phyloP scores from a whole-genome alignment of 1,140 invertebrate species.

The Neuroterus valhalla region DNA sequence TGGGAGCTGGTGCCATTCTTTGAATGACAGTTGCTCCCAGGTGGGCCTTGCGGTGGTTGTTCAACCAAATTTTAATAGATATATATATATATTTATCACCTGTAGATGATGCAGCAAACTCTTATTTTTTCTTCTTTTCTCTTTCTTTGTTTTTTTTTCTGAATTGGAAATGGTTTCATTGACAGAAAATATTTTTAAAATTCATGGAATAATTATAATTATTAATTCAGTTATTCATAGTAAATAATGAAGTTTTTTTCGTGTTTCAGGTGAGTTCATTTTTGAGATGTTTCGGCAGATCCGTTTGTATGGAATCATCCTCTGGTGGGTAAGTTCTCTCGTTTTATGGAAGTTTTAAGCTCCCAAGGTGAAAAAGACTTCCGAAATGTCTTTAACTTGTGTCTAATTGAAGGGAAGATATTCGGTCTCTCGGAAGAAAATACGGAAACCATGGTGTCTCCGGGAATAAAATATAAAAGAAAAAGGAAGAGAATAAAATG shows the following conservation, averaged over 20 bases:
- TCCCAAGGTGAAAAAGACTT: not conserved
- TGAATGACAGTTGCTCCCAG: too few species aligned
- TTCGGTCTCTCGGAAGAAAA: too few species aligned
- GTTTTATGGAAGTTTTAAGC: not conserved
- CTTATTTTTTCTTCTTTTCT: too few species aligned
- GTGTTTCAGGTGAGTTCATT: conserved; percentile 65
- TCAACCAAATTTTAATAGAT: too few species aligned
- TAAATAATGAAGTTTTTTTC: not conserved
- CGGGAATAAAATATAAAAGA: not conserved
- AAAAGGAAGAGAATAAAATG: not conserved
- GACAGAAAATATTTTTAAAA: not conserved
- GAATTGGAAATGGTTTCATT: too few species aligned
- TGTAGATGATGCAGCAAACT: too few species aligned
- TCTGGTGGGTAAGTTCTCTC: not conserved
- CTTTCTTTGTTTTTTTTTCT: too few species aligned
- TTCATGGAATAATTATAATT: not conserved
- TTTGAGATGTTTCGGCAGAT: not conserved
- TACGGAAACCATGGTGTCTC: too few species aligned
- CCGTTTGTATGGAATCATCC: not conserved
- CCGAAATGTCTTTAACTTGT: too few species aligned
- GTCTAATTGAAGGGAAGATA: not conserved
- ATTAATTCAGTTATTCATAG: not conserved
- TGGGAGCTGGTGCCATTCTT: too few species aligned
- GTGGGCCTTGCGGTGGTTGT: too few species aligned
- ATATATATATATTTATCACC: too few species aligned